Evolutionary conservation across 2,888 invertebrate genomes (phyloP).

Genomic region (Tipula vernalis): DNA sequence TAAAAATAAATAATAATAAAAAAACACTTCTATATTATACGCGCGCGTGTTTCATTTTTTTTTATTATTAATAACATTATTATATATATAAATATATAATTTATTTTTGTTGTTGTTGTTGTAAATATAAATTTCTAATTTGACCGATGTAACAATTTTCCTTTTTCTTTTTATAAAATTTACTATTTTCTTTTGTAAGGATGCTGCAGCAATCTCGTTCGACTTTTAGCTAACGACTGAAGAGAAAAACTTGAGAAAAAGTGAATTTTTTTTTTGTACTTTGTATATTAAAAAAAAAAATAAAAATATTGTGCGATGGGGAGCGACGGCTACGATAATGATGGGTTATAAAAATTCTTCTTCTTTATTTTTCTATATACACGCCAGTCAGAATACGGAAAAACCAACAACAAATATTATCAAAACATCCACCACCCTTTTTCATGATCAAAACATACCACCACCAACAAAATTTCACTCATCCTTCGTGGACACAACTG

Average conservation of each 20-base stretch:
- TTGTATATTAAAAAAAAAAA: constrained; percentile 4
- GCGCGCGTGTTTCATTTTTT: constrained; percentile 8
- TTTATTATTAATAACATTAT: constrained; percentile 5
- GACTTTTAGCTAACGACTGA: constrained; percentile 20
- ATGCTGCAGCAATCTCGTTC: constrained; percentile 18
- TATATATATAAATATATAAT: background rate
- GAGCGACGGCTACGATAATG: constrained; percentile 12
- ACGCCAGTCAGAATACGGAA: background rate
- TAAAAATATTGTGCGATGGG: constrained; percentile 11
- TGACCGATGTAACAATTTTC: constrained; percentile 18
- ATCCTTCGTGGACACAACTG: background rate
- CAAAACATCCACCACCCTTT: background rate
- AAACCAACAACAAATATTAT: constrained; percentile 7
- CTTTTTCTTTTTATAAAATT: constrained; percentile 12
- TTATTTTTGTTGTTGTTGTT: constrained; percentile 8
- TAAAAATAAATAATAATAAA: constrained; percentile 6
- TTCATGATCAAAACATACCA: background rate
- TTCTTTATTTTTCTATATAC: constrained; percentile 6
- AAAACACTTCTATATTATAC: constrained; percentile 4
- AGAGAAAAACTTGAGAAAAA: constrained; percentile 13
- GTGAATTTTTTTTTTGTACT: constrained; percentile 1
- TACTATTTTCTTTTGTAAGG: constrained; percentile 7
- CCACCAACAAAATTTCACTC: background rate
- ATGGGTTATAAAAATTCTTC: background rate
- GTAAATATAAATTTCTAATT: constrained; percentile 5